Evolutionary conservation across 2,888 invertebrate genomes (phyloP).

Genomic region (Unio delphinus): DNA sequence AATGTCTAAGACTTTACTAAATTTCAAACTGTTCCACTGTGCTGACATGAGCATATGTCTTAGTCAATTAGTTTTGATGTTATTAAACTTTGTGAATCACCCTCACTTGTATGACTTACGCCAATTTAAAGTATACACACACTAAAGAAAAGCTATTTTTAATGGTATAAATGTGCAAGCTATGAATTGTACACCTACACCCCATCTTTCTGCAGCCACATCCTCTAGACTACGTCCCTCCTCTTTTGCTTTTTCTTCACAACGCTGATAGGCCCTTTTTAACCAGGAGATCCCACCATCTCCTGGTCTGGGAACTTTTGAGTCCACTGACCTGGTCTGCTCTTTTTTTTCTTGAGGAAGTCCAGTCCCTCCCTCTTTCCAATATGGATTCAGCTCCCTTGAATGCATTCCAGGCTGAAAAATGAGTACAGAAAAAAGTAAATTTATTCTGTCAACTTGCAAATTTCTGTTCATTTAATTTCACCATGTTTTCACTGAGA

Average conservation of each 20-base stretch:
- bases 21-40: too few species aligned
- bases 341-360: constrained; percentile 75
- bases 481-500: background rate
- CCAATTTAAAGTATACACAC: too few species aligned
- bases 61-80: too few species aligned
- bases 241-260: constrained; percentile 75
- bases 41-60: too few species aligned
- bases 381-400: constrained; percentile 91
- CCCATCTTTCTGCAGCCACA: constrained; percentile 77
- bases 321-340: constrained; percentile 25
- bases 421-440: background rate
- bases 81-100: too few species aligned
- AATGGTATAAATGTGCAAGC: background rate
- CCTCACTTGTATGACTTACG: too few species aligned
- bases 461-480: background rate
- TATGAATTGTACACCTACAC: constrained; percentile 60
- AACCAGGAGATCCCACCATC: constrained; percentile 75
- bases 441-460: background rate
- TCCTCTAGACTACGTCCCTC: constrained; percentile 75
- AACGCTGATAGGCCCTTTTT: constrained; percentile 74
- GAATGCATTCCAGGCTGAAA: constrained; percentile 79
- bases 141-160: too few species aligned
- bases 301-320: constrained; percentile 67
- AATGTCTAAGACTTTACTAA: too few species aligned
- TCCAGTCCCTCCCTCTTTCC: constrained; percentile 91